phyloP scores from a whole-genome alignment of 2,888 invertebrate species.

The Tiliacea citrago region DNA sequence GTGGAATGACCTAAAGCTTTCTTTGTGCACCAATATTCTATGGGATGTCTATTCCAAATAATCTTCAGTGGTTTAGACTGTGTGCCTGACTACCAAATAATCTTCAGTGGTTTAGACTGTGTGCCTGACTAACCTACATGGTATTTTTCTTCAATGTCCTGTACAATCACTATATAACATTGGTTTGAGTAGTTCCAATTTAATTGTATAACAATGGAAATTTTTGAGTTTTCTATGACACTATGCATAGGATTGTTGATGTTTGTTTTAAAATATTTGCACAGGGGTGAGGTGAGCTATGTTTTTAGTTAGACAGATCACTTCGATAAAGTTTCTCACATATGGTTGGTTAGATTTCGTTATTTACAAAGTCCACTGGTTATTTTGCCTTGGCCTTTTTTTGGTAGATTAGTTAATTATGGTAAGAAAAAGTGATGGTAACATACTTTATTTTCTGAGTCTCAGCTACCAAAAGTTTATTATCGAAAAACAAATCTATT shows the following conservation, averaged over 20 bases:
- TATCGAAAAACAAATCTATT: not conserved
- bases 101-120: not conserved
- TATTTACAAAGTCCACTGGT: not conserved
- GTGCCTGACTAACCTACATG: not conserved
- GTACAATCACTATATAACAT: not conserved
- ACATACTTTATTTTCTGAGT: not conserved
- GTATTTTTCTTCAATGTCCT: not conserved
- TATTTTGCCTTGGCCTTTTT: not conserved
- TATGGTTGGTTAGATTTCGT: not conserved
- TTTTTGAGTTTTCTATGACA: constrained; percentile 11
- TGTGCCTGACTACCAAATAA: not conserved
- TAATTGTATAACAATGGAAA: not conserved
- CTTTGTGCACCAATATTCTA: not conserved
- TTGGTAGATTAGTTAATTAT: not conserved
- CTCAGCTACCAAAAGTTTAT: too few relatives aligned
- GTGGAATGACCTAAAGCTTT: not conserved
- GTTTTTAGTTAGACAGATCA: not conserved
- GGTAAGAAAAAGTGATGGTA: not conserved
- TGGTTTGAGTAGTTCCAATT: not conserved
- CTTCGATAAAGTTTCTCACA: not conserved
- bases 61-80: not conserved
- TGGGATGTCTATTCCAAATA: too few relatives aligned
- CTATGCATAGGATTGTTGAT: constrained; percentile 24
- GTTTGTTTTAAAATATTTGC: constrained; percentile 32
- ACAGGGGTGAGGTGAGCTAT: not conserved